A percentile compares a stretch with the other conserved stretches of the same genome.
phyloP scores from a whole-genome alignment of 2,113 vertebrate genomes.

The Meriones unguiculatus region DNA sequence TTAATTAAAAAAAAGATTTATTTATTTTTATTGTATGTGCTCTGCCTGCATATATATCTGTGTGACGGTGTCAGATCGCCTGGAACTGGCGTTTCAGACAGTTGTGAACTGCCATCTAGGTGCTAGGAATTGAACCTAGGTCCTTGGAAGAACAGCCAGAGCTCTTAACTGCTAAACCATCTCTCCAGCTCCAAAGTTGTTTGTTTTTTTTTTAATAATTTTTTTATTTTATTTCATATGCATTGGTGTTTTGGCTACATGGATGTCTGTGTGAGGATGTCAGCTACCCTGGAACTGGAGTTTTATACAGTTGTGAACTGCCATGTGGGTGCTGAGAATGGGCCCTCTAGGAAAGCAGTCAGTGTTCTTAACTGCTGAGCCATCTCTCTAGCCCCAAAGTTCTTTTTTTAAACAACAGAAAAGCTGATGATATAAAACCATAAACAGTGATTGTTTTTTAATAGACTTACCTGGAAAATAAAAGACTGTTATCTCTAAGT shows the following conservation, averaged over 20 bases:
- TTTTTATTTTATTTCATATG: not conserved
- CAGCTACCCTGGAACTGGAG: not conserved
- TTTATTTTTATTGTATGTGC: not conserved
- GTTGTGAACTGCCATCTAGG: no score
- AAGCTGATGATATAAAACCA: not conserved
- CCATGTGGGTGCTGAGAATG: not conserved
- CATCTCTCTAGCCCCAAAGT: not conserved
- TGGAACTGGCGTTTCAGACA: no score
- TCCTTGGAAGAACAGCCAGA: no score
- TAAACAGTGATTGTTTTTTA: constrained; percentile 23
- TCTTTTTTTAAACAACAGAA: not conserved
- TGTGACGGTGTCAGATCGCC: no score
- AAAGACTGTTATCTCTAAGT: not conserved
- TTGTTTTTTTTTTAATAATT: no score
- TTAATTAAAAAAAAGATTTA: not conserved
- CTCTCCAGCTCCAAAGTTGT: no score
- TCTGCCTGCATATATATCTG: no score
- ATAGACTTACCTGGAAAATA: constrained; percentile 4
- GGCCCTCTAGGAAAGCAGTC: not conserved
- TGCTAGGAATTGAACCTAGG: no score
- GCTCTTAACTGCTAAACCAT: no score
- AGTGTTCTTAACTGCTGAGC: not conserved
- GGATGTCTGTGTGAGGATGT: not conserved
- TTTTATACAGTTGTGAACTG: not conserved
- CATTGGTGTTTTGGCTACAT: not conserved